These are phyloP conservation scores for Chymomyza caudatula DNA, from an alignment of 2,888 invertebrate species.

Conservation along the genomic window DNA sequence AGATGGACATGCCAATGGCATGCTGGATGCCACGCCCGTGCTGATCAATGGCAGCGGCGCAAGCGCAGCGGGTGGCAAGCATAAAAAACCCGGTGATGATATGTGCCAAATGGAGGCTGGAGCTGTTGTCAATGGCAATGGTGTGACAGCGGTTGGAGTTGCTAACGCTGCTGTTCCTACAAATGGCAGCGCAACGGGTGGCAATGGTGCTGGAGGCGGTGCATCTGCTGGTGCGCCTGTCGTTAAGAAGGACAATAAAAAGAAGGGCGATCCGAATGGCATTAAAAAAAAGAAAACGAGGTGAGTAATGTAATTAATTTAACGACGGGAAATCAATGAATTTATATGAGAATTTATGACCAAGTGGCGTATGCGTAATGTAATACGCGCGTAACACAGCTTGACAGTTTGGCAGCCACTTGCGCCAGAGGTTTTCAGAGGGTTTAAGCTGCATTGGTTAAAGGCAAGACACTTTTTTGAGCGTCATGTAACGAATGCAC, in stretches of 20 bases:
- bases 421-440: neutral
- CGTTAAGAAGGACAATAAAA: conserved; percentile 86
- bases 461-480: too few relatives aligned
- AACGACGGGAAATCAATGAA: conserved; percentile 71
- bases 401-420: neutral
- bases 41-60: conserved; percentile 28
- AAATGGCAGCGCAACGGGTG: conserved; percentile 15
- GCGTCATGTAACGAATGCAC: too few relatives aligned
- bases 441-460: neutral
- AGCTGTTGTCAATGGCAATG: conserved; percentile 11
- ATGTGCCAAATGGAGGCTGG: conserved; percentile 57
- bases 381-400: neutral
- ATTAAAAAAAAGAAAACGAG: conserved; percentile 96
- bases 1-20: conserved; percentile 32
- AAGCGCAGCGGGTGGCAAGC: conserved; percentile 38
- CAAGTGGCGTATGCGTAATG: conserved; percentile 50
- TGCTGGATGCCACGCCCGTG: conserved; percentile 39
- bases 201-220: conserved; percentile 3
- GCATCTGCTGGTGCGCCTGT: conserved; percentile 16
- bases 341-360: conserved; percentile 50
- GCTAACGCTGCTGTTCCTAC: conserved; percentile 6
- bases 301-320: conserved; percentile 79
- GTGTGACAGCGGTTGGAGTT: conserved; percentile 8
- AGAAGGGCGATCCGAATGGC: conserved; percentile 90
- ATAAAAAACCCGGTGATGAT: conserved; percentile 57